These are phyloP conservation scores for Camelus bactrianus DNA, from an alignment of 2,113 vertebrate genomes.

Conservation along the genomic window DNA sequence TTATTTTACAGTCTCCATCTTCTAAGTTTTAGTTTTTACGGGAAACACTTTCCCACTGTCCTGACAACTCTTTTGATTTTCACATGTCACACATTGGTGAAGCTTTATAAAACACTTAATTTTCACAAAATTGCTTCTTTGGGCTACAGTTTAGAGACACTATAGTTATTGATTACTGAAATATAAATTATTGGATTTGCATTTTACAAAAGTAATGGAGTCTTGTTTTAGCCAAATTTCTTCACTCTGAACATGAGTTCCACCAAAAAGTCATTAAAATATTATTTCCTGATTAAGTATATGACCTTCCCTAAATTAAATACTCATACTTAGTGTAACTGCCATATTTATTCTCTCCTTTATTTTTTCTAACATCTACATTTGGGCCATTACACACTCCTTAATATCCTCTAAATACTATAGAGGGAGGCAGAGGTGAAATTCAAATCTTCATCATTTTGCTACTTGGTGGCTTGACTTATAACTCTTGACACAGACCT, in stretches of 20 bases:
- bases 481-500: not conserved
- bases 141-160: not conserved
- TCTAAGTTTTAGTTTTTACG: not conserved
- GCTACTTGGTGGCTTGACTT: not conserved
- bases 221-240: not conserved
- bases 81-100: not conserved
- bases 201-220: not conserved
- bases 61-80: not conserved
- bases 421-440: not conserved
- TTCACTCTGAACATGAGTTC: conserved; percentile 7
- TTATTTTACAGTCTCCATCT: not conserved
- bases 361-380: not conserved
- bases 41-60: not conserved
- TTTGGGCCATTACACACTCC: not conserved
- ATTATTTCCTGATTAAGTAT: not conserved
- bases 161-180: not conserved
- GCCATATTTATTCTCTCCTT: not conserved
- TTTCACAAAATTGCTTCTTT: not conserved
- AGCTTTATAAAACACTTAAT: not conserved
- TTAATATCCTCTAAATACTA: not conserved
- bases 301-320: not conserved
- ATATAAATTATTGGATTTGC: not conserved
- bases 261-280: conserved; percentile 8
- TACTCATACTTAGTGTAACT: not conserved
- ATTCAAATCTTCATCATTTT: not conserved